These are phyloP conservation scores for Aspidiotus destructor DNA, from an alignment of 2,888 invertebrate species.

Conservation along the genomic window DNA sequence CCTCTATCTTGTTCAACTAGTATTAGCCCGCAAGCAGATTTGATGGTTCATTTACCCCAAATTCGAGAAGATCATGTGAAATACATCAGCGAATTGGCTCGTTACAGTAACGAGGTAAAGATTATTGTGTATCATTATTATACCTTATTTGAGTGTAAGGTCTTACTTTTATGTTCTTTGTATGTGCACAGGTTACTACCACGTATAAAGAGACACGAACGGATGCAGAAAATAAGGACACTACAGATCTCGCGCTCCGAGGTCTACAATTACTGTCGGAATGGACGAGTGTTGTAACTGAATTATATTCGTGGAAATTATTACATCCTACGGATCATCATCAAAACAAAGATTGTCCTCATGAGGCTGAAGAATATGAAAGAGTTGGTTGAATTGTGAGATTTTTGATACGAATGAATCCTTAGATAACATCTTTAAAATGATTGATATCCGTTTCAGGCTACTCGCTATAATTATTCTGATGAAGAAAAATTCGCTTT, in stretches of 20 bases:
- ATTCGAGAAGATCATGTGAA: constrained; percentile 94
- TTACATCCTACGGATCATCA: constrained; percentile 96
- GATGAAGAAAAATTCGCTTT: constrained; percentile 95
- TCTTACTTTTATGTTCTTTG: not conserved
- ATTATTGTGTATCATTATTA: not conserved
- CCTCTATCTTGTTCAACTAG: constrained; percentile 73
- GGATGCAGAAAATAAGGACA: constrained; percentile 82
- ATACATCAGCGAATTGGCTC: constrained; percentile 88
- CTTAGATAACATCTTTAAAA: not conserved
- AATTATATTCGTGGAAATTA: constrained; percentile 95
- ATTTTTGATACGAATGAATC: not conserved
- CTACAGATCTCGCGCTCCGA: constrained; percentile 79
- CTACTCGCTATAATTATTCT: constrained; percentile 93
- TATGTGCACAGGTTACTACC: constrained; percentile 60
- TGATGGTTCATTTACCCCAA: constrained; percentile 87
- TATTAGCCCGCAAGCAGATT: constrained; percentile 81
- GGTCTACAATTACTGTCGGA: constrained; percentile 88
- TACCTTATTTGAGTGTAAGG: not conserved
- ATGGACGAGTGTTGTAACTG: constrained; percentile 95
- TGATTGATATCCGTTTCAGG: constrained; percentile 46
- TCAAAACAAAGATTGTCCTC: constrained; percentile 86
- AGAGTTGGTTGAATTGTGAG: constrained; percentile 49
- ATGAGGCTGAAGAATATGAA: constrained; percentile 96
- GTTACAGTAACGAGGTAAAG: constrained; percentile 69
- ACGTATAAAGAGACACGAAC: constrained; percentile 87